Percentiles rank a stretch among this genome's conserved stretches.
phyloP scores from a whole-genome alignment of 1,140 invertebrate species.

The Sycophaga agraensis region DNA sequence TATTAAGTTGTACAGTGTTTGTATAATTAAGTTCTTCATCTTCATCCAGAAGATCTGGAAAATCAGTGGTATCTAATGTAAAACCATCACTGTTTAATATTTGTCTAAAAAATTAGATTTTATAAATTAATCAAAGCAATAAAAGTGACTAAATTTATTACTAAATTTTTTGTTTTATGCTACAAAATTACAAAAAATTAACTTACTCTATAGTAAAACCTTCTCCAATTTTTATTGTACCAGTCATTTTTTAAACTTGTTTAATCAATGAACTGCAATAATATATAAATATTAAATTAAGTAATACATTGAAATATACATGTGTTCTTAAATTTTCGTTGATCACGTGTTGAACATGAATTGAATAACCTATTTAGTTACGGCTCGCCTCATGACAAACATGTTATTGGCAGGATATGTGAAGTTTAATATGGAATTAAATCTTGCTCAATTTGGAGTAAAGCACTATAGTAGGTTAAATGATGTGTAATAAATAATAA shows the following conservation, averaged over 20 bases:
- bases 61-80: slow-evolving; percentile 25
- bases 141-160: not conserved
- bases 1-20: not conserved
- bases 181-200: not conserved
- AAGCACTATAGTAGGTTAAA: too few species aligned
- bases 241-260: not conserved
- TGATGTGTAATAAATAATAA: too few species aligned
- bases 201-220: slow-evolving; percentile 25
- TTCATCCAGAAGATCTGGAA: slow-evolving; percentile 19
- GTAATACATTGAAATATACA: too few species aligned
- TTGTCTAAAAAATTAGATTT: slow-evolving; percentile 11
- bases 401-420: too few species aligned
- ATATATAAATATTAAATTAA: not conserved
- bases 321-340: too few species aligned
- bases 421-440: too few species aligned
- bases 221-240: slow-evolving; percentile 5
- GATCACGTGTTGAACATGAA: too few species aligned
- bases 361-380: too few species aligned
- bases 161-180: not conserved
- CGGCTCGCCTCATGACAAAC: too few species aligned
- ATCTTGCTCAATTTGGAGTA: too few species aligned
- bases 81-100: slow-evolving; percentile 20
- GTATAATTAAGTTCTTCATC: slow-evolving; percentile 4
- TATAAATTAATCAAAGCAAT: not conserved
- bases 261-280: not conserved